Evolutionary conservation across 1,140 invertebrate species (phyloP).

Genomic region (Yoshiicerus persimilis): DNA sequence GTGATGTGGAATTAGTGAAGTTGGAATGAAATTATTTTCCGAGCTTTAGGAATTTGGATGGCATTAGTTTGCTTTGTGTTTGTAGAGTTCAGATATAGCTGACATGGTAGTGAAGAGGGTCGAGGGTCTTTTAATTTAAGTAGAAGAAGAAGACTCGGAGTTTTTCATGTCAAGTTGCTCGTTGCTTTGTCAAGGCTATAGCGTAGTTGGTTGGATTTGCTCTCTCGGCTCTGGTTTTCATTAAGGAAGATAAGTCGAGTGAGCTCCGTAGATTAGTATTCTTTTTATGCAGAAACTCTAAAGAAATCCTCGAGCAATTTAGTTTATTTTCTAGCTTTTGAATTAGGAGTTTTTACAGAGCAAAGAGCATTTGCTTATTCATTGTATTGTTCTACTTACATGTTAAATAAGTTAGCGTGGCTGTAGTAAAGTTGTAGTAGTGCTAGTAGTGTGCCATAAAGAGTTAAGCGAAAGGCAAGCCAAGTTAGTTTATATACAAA

Average conservation of each 20-base stretch:
- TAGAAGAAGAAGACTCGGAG: background rate
- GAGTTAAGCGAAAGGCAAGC: background rate
- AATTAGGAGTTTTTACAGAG: background rate
- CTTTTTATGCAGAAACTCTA: background rate
- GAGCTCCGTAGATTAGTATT: background rate
- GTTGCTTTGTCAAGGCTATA: background rate
- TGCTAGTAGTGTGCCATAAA: background rate
- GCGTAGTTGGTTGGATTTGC: background rate
- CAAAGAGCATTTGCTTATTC: background rate
- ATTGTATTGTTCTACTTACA: background rate
- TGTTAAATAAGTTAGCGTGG: background rate
- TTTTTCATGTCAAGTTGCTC: background rate
- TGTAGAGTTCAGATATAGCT: background rate
- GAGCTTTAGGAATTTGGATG: background rate
- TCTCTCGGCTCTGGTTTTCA: background rate
- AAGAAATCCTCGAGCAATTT: conserved; percentile 9
- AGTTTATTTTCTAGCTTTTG: background rate
- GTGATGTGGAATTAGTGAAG: background rate
- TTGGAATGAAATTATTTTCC: conserved; percentile 8
- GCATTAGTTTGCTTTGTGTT: background rate
- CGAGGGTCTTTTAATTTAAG: background rate
- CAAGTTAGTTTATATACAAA: background rate
- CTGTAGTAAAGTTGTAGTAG: background rate
- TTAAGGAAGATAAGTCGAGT: background rate
- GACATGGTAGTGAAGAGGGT: background rate